phyloP scores from a whole-genome alignment of 2,888 invertebrate species.

The Erynnis tages region DNA sequence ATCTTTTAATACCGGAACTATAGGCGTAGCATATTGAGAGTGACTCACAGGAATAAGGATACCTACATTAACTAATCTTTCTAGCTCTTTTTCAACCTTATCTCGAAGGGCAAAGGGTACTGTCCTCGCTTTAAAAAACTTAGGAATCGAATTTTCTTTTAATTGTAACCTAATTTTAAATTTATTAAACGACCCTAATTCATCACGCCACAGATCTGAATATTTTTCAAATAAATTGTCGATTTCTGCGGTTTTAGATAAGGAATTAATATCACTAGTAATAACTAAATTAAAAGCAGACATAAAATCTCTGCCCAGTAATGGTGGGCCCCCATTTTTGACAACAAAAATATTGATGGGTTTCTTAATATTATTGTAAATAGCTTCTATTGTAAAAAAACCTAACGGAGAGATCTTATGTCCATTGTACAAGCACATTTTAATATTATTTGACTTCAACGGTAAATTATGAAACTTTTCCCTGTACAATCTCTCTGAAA shows the following conservation, averaged over 20 bases:
- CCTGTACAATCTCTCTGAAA: constrained; percentile 18
- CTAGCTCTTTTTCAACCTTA: constrained; percentile 18
- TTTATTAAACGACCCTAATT: constrained; percentile 14
- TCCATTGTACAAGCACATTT: constrained; percentile 36
- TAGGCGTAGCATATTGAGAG: constrained; percentile 23
- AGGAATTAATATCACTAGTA: background rate
- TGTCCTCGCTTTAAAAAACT: constrained; percentile 23
- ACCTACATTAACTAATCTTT: constrained; percentile 8
- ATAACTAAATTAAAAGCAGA: background rate
- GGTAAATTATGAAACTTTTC: constrained; percentile 20
- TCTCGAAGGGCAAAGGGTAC: constrained; percentile 24
- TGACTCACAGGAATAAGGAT: constrained; percentile 1
- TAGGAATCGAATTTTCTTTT: constrained; percentile 17
- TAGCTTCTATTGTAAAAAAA: background rate
- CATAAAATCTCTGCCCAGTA: constrained; percentile 19
- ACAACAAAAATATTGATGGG: constrained; percentile 1
- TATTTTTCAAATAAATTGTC: constrained; percentile 3
- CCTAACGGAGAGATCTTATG: constrained; percentile 31
- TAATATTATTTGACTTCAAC: constrained; percentile 23
- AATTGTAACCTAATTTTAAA: constrained; percentile 13
- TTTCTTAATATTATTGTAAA: background rate
- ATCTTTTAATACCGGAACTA: constrained; percentile 22
- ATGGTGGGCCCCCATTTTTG: constrained; percentile 5
- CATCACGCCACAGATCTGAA: constrained; percentile 9
- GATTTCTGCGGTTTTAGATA: background rate